These are phyloP conservation scores for Colossoma macropomum DNA, from an alignment of 2,113 vertebrate genomes.

Conservation along the genomic window DNA sequence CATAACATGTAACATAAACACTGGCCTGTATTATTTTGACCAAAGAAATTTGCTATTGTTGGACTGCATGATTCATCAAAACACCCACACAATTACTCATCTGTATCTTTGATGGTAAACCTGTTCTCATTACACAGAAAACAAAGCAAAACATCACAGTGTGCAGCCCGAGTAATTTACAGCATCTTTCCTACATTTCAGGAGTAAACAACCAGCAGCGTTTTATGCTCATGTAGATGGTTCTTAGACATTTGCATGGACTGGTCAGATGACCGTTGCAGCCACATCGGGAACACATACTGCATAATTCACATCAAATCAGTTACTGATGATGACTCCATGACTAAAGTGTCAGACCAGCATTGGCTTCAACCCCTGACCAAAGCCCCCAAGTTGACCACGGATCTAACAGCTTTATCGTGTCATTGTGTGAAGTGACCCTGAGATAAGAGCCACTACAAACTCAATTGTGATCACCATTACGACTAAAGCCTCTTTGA, in stretches of 20 bases:
- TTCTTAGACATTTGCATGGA: background rate
- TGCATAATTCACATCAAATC: background rate
- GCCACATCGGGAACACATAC: background rate
- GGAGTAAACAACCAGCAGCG: background rate
- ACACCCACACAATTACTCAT: too few species aligned
- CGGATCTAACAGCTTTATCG: background rate
- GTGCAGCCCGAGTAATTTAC: too few species aligned
- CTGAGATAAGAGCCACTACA: constrained; percentile 10
- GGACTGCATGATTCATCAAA: too few species aligned
- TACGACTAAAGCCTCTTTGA: background rate
- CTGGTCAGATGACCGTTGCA: background rate
- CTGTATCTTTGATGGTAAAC: too few species aligned
- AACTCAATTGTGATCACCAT: constrained; percentile 20
- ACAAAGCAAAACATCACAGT: too few species aligned
- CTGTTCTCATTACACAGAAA: too few species aligned
- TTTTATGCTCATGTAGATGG: background rate
- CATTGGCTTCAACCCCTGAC: too few species aligned
- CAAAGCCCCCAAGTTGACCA: background rate
- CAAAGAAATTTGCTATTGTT: too few species aligned
- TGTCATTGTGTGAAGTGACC: constrained; percentile 9
- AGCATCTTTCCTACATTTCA: too few species aligned
- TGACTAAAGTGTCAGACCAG: background rate
- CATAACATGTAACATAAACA: too few species aligned
- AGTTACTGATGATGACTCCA: background rate
- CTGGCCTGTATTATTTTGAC: too few species aligned